These are phyloP conservation scores for Hirundichthys speculiger DNA, from an alignment of 2,113 vertebrate species.

Conservation along the genomic window DNA sequence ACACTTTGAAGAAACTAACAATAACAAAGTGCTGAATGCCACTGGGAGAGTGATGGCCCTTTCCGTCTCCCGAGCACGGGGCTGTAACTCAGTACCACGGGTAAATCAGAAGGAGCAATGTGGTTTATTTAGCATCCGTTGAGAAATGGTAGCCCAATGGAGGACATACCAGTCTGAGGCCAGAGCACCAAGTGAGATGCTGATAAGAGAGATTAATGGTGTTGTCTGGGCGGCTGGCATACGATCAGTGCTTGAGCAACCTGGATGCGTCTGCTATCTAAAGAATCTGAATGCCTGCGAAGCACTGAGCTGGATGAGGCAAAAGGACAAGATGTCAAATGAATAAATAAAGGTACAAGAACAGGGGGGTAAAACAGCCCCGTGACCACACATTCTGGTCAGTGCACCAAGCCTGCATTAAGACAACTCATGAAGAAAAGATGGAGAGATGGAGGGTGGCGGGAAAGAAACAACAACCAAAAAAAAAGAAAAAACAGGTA, in stretches of 20 bases:
- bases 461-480: no score
- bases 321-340: constrained; percentile 75
- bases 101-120: constrained; percentile 69
- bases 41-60: constrained; percentile 61
- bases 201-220: constrained; percentile 88
- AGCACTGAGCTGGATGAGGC: constrained; percentile 73
- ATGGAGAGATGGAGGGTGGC: constrained; percentile 14
- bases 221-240: constrained; percentile 82
- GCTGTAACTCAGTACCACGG: constrained; percentile 62
- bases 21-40: constrained; percentile 72
- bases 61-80: constrained; percentile 50
- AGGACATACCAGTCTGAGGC: constrained; percentile 76
- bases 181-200: constrained; percentile 75
- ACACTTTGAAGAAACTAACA: constrained; percentile 75
- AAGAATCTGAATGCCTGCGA: constrained; percentile 79
- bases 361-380: constrained; percentile 43
- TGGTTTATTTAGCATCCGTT: constrained; percentile 78
- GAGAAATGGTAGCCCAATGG: constrained; percentile 75
- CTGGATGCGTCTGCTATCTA: constrained; percentile 83
- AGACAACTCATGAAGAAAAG: constrained; percentile 45
- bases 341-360: constrained; percentile 71
- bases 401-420: constrained; percentile 62
- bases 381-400: constrained; percentile 55
- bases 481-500: constrained; percentile 38
- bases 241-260: constrained; percentile 78